Conservation (phyloP, 1,140 invertebrate species). For the Hycleus cichorii region DNA sequence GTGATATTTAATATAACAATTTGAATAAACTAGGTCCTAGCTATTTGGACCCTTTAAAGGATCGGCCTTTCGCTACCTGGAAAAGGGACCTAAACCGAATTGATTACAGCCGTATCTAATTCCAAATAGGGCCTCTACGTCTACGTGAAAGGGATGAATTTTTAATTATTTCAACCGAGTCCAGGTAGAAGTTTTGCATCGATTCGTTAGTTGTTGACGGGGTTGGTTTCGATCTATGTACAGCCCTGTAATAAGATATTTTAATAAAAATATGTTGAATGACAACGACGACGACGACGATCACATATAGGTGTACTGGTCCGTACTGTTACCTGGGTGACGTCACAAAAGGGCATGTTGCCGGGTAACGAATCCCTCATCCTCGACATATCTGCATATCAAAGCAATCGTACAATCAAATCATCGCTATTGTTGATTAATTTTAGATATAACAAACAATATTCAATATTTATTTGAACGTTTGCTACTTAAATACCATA, state of each 20-base stretch:
- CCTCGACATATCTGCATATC: constrained; percentile 32
- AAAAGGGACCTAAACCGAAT: constrained; percentile 16
- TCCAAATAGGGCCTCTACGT: no score
- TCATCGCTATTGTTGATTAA: constrained; percentile 23
- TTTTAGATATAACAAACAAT: constrained; percentile 17
- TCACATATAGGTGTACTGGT: constrained; percentile 23
- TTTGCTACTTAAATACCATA: constrained; percentile 22
- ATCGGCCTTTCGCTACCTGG: constrained; percentile 29
- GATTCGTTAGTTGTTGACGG: background rate
- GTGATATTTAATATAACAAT: background rate
- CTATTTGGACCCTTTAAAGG: background rate
- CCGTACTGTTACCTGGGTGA: constrained; percentile 35
- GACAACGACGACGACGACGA: constrained; percentile 8
- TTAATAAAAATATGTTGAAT: constrained; percentile 14
- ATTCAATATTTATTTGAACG: constrained; percentile 11
- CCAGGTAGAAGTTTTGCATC: background rate
- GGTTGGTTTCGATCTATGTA: background rate
- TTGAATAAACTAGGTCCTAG: background rate
- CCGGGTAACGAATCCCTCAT: constrained; percentile 34
- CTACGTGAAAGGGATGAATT: background rate
- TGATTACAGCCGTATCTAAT: no score
- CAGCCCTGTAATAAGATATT: constrained; percentile 14
- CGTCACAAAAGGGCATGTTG: constrained; percentile 36
- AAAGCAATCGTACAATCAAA: constrained; percentile 32
- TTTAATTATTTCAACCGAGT: background rate